phyloP scores from a whole-genome alignment of 2,113 vertebrate species.

The Madoqua kirkii region DNA sequence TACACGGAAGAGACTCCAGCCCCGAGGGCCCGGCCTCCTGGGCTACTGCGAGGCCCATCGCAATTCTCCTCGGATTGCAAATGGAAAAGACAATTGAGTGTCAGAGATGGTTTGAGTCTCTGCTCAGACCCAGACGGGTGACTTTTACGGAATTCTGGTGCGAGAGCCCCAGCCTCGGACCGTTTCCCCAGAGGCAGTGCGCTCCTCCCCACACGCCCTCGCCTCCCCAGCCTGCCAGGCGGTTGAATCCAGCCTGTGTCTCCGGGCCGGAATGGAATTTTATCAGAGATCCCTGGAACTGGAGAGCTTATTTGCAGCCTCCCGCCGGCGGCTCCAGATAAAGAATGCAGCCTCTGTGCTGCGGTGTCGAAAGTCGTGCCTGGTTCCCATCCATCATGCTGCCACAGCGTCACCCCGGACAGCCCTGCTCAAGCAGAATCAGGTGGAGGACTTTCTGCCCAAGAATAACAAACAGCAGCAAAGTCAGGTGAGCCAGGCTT shows the following conservation, averaged over 20 bases:
- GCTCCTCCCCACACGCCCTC: background rate
- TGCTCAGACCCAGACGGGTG: slow-evolving; percentile 46
- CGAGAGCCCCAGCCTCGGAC: slow-evolving; percentile 57
- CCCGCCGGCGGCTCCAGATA: background rate
- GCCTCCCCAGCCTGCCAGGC: background rate
- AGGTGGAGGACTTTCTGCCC: slow-evolving; percentile 29
- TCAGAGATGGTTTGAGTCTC: slow-evolving; percentile 72
- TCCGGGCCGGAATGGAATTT: slow-evolving; percentile 20
- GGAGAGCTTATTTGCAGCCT: slow-evolving; percentile 57
- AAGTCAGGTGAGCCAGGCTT: background rate
- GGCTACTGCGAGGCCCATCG: rapidly evolving
- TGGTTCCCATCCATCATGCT: slow-evolving; percentile 45
- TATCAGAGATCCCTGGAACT: slow-evolving; percentile 48
- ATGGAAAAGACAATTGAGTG: slow-evolving; percentile 77
- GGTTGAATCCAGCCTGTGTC: slow-evolving; percentile 28
- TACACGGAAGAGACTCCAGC: background rate
- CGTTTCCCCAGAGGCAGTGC: slow-evolving; percentile 47
- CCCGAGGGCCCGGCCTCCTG: rapidly evolving
- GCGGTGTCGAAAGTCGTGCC: slow-evolving; percentile 13
- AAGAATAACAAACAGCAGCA: slow-evolving; percentile 38
- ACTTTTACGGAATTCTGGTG: slow-evolving; percentile 70
- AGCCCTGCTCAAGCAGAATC: background rate
- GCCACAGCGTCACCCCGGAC: slow-evolving; percentile 5
- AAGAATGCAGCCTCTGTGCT: slow-evolving; percentile 1
- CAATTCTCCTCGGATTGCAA: slow-evolving; percentile 45